A percentile compares a stretch with the other conserved stretches of the same genome.
phyloP scores from a whole-genome alignment of 1,140 invertebrate species.

The Aporrectodea caliginosa region DNA sequence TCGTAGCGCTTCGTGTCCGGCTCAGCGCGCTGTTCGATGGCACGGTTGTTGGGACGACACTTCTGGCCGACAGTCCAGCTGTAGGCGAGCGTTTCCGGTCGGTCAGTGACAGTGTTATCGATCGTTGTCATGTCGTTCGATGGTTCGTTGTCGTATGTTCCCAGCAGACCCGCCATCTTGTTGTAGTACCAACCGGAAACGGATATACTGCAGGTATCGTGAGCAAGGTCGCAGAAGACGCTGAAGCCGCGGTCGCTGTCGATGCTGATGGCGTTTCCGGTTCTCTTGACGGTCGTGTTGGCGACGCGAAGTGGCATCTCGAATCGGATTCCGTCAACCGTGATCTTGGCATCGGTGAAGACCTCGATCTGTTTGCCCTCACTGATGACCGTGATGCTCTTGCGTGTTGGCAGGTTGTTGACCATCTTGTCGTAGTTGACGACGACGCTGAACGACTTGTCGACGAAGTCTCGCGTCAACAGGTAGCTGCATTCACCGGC shows the following conservation, averaged over 20 bases:
- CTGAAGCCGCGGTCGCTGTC: constrained; percentile 50
- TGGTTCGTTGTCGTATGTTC: constrained; percentile 80
- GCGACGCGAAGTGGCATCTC: constrained; percentile 66
- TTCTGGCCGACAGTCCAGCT: constrained; percentile 53
- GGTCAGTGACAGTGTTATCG: constrained; percentile 40
- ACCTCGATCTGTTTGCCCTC: constrained; percentile 52
- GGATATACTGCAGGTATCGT: constrained; percentile 50
- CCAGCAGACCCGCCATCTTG: constrained; percentile 77
- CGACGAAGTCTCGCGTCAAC: constrained; percentile 73
- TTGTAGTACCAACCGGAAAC: constrained; percentile 66
- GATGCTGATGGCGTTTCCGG: constrained; percentile 49
- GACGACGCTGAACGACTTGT: constrained; percentile 57
- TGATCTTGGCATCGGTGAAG: constrained; percentile 50
- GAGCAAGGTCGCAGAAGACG: constrained; percentile 42
- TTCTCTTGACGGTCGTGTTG: constrained; percentile 43
- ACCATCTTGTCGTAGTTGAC: constrained; percentile 56
- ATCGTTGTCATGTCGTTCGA: constrained; percentile 74
- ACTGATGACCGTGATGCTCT: constrained; percentile 53
- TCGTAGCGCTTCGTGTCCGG: constrained; percentile 35
- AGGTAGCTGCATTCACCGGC: constrained; percentile 78
- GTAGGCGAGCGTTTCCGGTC: constrained; percentile 58
- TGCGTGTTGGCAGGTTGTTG: constrained; percentile 41
- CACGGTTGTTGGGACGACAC: constrained; percentile 33
- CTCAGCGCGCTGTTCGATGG: constrained; percentile 34
- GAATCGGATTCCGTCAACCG: constrained; percentile 49